Evolutionary conservation across 2,113 vertebrate genomes (phyloP).

Genomic region (Corythornis vintsioides): DNA sequence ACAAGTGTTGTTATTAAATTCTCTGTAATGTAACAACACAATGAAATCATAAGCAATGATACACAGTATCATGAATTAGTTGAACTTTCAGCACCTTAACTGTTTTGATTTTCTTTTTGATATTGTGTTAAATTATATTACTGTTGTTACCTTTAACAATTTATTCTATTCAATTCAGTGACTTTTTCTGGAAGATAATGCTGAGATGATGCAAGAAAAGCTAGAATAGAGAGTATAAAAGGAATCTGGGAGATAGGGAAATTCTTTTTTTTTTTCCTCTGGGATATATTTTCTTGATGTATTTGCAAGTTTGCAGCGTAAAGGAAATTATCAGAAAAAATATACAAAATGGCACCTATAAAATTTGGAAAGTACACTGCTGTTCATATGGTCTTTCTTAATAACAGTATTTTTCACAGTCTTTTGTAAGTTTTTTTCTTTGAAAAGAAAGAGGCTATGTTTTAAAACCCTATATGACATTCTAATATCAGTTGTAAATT

Average conservation of each 20-base stretch:
- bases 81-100: neutral
- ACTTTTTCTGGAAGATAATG: neutral
- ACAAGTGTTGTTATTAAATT: neutral
- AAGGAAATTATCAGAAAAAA: conserved; percentile 6
- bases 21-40: neutral
- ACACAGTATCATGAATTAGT: neutral
- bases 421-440: neutral
- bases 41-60: neutral
- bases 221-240: neutral
- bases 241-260: neutral
- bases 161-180: neutral
- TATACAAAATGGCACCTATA: neutral
- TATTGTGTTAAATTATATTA: neutral
- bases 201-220: neutral
- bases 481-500: neutral
- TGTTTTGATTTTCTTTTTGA: neutral
- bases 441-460: neutral
- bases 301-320: neutral
- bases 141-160: neutral
- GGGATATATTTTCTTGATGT: neutral
- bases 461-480: neutral
- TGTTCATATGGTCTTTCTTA: neutral
- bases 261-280: neutral
- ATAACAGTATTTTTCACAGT: neutral
- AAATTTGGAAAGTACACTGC: neutral